Evolutionary conservation across 2,888 invertebrate genomes (phyloP).

Genomic region (Exephanes ischioxanthus): DNA sequence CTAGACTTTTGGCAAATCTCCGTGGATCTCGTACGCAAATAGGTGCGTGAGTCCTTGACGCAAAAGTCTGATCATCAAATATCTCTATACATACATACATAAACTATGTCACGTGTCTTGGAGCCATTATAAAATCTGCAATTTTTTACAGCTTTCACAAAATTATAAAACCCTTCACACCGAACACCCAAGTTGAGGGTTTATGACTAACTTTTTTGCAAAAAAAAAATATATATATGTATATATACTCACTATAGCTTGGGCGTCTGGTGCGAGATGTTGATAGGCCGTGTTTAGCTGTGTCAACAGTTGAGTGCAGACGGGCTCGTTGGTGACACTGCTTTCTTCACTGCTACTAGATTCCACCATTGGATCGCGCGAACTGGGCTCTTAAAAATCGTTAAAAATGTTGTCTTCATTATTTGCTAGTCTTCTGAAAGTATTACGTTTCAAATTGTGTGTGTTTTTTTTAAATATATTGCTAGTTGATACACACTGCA

Average conservation of each 20-base stretch:
- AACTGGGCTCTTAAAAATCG: constrained; percentile 80
- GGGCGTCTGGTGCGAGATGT: constrained; percentile 83
- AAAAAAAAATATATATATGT: neutral
- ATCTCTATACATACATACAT: neutral
- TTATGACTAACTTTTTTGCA: neutral
- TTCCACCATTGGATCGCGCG: constrained; percentile 84
- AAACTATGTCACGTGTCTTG: neutral
- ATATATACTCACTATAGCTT: constrained; percentile 81
- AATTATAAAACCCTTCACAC: constrained; percentile 1
- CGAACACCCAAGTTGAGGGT: neutral
- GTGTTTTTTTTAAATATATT: neutral
- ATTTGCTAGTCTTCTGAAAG: neutral
- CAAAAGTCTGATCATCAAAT: constrained; percentile 26
- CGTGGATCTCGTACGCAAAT: constrained; percentile 33
- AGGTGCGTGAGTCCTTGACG: constrained; percentile 50
- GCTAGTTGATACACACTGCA: constrained; percentile 41
- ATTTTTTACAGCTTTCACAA: neutral
- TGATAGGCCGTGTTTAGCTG: constrained; percentile 84
- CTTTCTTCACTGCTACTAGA: constrained; percentile 81
- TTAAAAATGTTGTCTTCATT: constrained; percentile 12
- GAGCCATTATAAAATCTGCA: neutral
- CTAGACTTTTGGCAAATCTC: constrained; percentile 50
- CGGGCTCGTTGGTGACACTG: constrained; percentile 80
- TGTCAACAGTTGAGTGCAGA: constrained; percentile 83
- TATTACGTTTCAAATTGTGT: neutral